Conservation (phyloP, 2,888 invertebrate species). For the Drosophila nigricruria region DNA sequence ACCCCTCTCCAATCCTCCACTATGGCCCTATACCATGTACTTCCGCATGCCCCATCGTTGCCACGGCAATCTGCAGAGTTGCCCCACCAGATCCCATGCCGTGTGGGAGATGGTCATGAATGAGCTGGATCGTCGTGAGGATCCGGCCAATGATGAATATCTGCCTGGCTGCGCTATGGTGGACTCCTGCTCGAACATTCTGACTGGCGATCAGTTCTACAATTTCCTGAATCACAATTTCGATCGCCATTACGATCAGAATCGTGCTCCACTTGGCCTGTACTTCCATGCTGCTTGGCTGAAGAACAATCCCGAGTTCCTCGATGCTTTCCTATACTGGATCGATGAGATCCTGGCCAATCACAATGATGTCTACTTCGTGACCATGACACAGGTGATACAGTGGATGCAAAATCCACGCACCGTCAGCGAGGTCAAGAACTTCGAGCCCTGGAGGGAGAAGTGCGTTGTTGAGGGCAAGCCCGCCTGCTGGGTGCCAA, state of each 20-base stretch:
- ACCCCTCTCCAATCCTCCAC: conserved; percentile 94
- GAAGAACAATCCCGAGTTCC: conserved; percentile 95
- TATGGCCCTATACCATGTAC: conserved; percentile 99
- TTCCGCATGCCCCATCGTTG: conserved; percentile 98
- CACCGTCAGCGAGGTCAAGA: conserved; percentile 93
- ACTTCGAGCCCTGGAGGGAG: conserved; percentile 97
- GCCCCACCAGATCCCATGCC: conserved; percentile 96
- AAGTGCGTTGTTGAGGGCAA: conserved; percentile 95
- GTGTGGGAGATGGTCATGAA: conserved; percentile 99
- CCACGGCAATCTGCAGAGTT: conserved; percentile 95
- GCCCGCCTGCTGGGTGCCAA: conserved; percentile 94
- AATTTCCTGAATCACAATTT: conserved; percentile 97
- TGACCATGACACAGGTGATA: conserved; percentile 98
- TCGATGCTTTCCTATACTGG: conserved; percentile 97
- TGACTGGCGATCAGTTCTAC: conserved; percentile 96
- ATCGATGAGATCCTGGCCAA: conserved; percentile 94
- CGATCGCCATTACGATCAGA: conserved; percentile 95
- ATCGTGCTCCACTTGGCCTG: conserved; percentile 94
- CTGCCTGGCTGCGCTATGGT: conserved; percentile 97
- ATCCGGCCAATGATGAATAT: conserved; percentile 95
- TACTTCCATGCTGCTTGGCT: conserved; percentile 98
- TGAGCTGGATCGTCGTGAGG: conserved; percentile 95
- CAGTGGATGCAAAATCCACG: conserved; percentile 98
- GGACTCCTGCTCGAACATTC: conserved; percentile 96
- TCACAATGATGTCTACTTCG: conserved; percentile 96